Evolutionary conservation across 53 echinoderm and acorn worm species (phyloP), one percentile per base, ranked within the genome.

Genomic region (Echinometra lucunter): DNA sequence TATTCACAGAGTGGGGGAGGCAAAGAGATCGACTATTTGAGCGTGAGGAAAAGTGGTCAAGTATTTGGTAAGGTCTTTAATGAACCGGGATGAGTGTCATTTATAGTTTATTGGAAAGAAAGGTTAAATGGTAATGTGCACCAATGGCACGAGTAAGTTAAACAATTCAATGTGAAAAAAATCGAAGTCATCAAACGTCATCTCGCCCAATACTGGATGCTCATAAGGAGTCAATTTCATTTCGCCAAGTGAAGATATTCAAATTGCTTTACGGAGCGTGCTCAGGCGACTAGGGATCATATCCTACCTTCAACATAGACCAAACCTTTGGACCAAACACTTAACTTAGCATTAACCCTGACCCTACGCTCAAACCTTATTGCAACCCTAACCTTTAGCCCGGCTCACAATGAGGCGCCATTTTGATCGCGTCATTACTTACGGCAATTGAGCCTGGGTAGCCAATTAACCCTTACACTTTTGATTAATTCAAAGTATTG

Each of bases 61-160:
- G 47, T 85, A 85, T 85, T 30, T 85, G 85, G 15, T 16, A 49
- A n/a, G 45, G 19, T 6, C 78, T 42, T 18, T 42, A 78, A 37
- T 78, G 78, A 78, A 38, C 38, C 38, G 23, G 35, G 78, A 78
- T 42, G 8, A 78, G 19, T 40, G 78, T 32, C 9, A 35, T 53
- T 53, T 72, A 72, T 72, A 34, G 72, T 8, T 35, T 34, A 72
- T 78, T 78, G 19, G 69, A 78, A 78, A 78, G 78, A 42, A 78
- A 40, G 78, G 19, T 78, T 78, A 42, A 78, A 42, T 78, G 28
- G 19, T 21, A 38, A 78, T 42, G 28, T 2, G 38, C 78, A 78
- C 15, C 42, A 5, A 42, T 42, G 78, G 78, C 21, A 40, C 42
- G 40, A 38, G 40, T 19, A 42, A 78, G 40, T 40, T 5, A 16